phyloP scores from a whole-genome alignment of 35 echinoderm and acorn worm species.

The Nesometra sesokonis region DNA sequence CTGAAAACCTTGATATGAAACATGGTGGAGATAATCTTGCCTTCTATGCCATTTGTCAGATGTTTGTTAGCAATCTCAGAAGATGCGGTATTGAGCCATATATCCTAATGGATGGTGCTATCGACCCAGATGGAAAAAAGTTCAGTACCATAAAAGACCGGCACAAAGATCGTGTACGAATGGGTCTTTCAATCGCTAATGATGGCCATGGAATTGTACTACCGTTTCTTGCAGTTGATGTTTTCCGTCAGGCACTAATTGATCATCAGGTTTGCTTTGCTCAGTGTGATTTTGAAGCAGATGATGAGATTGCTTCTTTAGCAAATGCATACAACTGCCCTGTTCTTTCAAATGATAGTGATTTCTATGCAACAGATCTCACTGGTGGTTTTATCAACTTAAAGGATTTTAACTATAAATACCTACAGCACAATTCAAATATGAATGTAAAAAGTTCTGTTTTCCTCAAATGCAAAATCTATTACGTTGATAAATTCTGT shows the following conservation, averaged over 20 bases:
- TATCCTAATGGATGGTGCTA: slow-evolving; percentile 83
- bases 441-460: neutral
- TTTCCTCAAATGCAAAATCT: slow-evolving; percentile 37
- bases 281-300: slow-evolving; percentile 91
- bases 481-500: slow-evolving; percentile 49
- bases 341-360: slow-evolving; percentile 67
- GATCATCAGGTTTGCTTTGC: slow-evolving; percentile 49
- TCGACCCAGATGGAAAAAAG: slow-evolving; percentile 78
- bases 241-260: slow-evolving; percentile 45
- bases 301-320: slow-evolving; percentile 61
- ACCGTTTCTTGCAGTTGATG: slow-evolving; percentile 25
- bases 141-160: slow-evolving; percentile 43
- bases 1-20: slow-evolving; percentile 8
- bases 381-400: slow-evolving; percentile 71
- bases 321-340: slow-evolving; percentile 61
- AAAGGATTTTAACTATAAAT: slow-evolving; percentile 45
- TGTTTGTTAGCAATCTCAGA: slow-evolving; percentile 50
- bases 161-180: slow-evolving; percentile 29
- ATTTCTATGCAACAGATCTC: slow-evolving; percentile 80
- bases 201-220: slow-evolving; percentile 33
- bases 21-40: slow-evolving; percentile 69
- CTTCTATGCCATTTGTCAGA: slow-evolving; percentile 27
- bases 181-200: slow-evolving; percentile 11
- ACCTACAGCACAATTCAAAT: slow-evolving; percentile 8
- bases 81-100: slow-evolving; percentile 42